A percentile compares a stretch with the other conserved stretches of the same genome.
phyloP scores from a whole-genome alignment of 2,888 invertebrate species.

The Sinodicranocentrus sp. region DNA sequence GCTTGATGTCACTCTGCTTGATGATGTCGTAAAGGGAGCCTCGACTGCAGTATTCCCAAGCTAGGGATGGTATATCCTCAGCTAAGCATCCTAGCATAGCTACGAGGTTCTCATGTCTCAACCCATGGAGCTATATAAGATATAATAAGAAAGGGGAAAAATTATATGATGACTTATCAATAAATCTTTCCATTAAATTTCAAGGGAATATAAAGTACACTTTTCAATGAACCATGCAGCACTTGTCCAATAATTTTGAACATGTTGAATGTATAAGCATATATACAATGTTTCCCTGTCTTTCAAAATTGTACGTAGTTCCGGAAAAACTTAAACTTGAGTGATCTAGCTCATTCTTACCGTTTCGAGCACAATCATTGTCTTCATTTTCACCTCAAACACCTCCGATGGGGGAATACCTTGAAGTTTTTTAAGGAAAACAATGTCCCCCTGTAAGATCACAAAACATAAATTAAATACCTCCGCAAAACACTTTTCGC shows the following conservation, averaged over 20 bases:
- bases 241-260: no score
- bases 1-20: slow-evolving; percentile 92
- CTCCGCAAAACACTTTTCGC: neutral
- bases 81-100: slow-evolving; percentile 92
- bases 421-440: slow-evolving; percentile 90
- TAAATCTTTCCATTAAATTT: no score
- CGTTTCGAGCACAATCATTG: slow-evolving; percentile 87
- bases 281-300: no score
- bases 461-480: slow-evolving; percentile 6
- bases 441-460: slow-evolving; percentile 87
- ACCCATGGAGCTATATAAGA: slow-evolving; percentile 85
- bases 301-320: no score
- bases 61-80: slow-evolving; percentile 83
- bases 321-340: no score
- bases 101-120: slow-evolving; percentile 95
- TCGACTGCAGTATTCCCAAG: slow-evolving; percentile 92
- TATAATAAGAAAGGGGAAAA: no score
- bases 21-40: slow-evolving; percentile 94
- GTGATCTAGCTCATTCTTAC: no score
- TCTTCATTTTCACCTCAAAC: slow-evolving; percentile 89
- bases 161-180: neutral
- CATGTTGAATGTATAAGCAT: no score
- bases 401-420: slow-evolving; percentile 79
- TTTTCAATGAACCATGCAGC: no score
- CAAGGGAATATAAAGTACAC: no score